Conservation (phyloP, 92 coral and sea anemone genomes). For the Phenganax stokvisi region DNA sequence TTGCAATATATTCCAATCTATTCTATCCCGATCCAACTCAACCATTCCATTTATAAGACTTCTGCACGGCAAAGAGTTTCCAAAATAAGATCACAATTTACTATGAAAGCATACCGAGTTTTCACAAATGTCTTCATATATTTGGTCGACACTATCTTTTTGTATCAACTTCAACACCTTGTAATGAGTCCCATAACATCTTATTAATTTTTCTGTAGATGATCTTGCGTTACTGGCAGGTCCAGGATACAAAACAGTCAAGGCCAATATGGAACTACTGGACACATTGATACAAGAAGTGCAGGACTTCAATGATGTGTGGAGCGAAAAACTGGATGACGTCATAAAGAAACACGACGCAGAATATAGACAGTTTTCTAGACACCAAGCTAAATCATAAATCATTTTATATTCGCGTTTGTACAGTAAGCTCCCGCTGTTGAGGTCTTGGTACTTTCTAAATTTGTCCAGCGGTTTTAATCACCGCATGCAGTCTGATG, state of each 20-base stretch:
- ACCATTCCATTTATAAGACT: too few relatives aligned
- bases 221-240: slow-evolving; percentile 83
- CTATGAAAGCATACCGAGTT: too few relatives aligned
- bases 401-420: neutral
- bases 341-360: slow-evolving; percentile 68
- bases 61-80: too few relatives aligned
- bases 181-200: neutral
- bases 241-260: slow-evolving; percentile 81
- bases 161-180: neutral
- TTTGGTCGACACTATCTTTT: neutral
- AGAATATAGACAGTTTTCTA: slow-evolving; percentile 60
- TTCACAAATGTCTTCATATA: too few relatives aligned
- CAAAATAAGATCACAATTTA: too few relatives aligned
- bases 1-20: too few relatives aligned
- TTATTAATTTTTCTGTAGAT: slow-evolving; percentile 46
- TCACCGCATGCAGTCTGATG: neutral
- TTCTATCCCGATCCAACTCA: too few relatives aligned
- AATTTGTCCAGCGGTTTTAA: neutral
- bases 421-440: too few relatives aligned
- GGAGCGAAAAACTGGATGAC: slow-evolving; percentile 81
- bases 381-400: slow-evolving; percentile 35
- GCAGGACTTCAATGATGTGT: slow-evolving; percentile 74
- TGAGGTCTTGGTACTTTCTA: neutral
- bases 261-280: slow-evolving; percentile 79
- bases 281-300: slow-evolving; percentile 83